Evolutionary conservation across 2,888 invertebrate genomes (phyloP).

Genomic region (Eupithecia inturbata): DNA sequence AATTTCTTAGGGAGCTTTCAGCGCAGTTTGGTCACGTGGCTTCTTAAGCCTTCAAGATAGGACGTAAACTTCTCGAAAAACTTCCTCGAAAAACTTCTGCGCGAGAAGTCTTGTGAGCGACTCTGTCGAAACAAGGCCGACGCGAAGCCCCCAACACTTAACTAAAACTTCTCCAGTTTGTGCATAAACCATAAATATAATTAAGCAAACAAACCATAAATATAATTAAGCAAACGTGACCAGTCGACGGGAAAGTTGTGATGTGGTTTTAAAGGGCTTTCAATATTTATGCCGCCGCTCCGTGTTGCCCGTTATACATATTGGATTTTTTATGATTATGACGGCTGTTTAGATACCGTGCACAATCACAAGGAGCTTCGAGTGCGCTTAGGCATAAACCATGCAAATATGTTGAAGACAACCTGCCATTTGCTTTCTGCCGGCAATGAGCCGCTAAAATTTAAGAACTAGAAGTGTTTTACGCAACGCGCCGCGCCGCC

Average conservation of each 20-base stretch:
- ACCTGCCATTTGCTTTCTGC: slow-evolving; percentile 8
- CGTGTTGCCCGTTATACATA: slow-evolving; percentile 1
- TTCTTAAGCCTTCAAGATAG: slow-evolving; percentile 24
- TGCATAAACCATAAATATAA: slow-evolving; percentile 52
- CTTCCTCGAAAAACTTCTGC: slow-evolving; percentile 14
- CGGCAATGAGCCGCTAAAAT: background rate
- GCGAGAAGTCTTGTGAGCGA: slow-evolving; percentile 20
- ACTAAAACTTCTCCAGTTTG: slow-evolving; percentile 45
- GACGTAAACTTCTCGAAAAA: slow-evolving; percentile 43
- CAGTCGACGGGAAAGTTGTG: slow-evolving; percentile 42
- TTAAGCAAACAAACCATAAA: slow-evolving; percentile 52
- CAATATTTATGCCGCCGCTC: slow-evolving; percentile 17
- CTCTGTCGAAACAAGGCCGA: slow-evolving; percentile 17
- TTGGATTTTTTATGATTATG: background rate
- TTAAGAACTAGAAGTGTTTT: background rate
- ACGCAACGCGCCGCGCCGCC: background rate
- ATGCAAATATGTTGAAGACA: slow-evolving; percentile 1
- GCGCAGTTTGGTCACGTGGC: slow-evolving; percentile 47
- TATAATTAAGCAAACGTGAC: slow-evolving; percentile 55
- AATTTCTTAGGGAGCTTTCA: slow-evolving; percentile 45
- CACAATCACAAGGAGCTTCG: background rate
- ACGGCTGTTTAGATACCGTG: slow-evolving; percentile 1
- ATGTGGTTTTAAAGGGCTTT: slow-evolving; percentile 36
- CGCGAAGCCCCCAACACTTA: slow-evolving; percentile 25
- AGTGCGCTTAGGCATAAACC: background rate